Base-by-base conservation (phyloP, 1,140 invertebrate species). In the Drosophila orena region DNA sequence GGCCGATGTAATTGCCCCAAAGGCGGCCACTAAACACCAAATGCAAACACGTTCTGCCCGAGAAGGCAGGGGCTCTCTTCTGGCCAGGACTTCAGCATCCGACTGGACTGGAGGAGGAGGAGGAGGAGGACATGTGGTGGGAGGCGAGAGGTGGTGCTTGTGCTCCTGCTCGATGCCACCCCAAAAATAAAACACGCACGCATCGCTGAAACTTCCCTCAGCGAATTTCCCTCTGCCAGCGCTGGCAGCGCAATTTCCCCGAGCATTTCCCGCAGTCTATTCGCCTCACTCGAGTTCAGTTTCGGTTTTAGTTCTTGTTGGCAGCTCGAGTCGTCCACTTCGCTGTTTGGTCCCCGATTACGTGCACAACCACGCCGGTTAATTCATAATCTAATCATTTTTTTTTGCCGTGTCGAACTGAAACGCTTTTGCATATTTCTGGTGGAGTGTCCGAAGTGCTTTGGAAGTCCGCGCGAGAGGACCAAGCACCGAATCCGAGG, bases 141-240 rank as follows among this genome's bases (percentile, higher is more conserved):
- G 15, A 8, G 5, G 12, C 14, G 11, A 14, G 37, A 12, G 4
- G 37, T 38, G 37, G 37, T 40, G 22, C 34, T 24, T 44, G 17
- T 17, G 42, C 42, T 44, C 20, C 37, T n/a, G 58, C 42, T 49
- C 43, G 35, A 30, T 44, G 64, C 60, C 64, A 68, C 64, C 64
- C 64, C 64, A 65, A 68, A 68, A 68, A 68, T 68, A 68, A 68
- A 68, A 53, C 60, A 50, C 37, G 37, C 64, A 65, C 60, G 59
- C 64, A 65, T 68, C 64, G 30, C 46, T 68, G 60, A 60, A 68
- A 68, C 64, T 68, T 68, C 64, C 59, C 64, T 65, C 15, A 27
- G 27, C 49, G 30, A 68, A 53, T 68, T 68, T 68, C 60, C 60
- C 64, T 68, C 64, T 42, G 64, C 44, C 64, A 49, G 35, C 24